Evolutionary conservation across 1,140 invertebrate species (phyloP), one percentile per base, ranked within the genome.

Genomic region (Ips nitidus): DNA sequence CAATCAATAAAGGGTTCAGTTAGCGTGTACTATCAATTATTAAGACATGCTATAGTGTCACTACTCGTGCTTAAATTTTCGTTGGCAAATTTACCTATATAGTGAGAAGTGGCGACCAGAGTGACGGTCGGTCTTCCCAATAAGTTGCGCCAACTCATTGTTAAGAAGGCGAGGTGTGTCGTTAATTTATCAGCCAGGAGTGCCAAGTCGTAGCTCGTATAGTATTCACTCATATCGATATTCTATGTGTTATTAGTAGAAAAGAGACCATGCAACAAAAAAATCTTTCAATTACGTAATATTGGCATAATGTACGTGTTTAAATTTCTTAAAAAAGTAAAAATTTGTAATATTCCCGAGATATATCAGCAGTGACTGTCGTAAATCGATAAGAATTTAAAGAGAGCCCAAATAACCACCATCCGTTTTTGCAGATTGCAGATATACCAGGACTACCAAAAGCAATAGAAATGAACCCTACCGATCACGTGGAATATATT

Each of bases 171-270:
- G 81, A 97, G 84, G 82, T 94, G 93, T 75, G 90, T 90, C 75
- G 88, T 91, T 80, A 95, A 92, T 82, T 90, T 94, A 83, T 92
- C 92, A 76, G 91, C 91, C 75, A 95, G 87, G 78, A 97, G 87
- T 76, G 90, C 90, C 78, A 91, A 89, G 86, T 97, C 94, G 80
- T 92, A 93, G 78, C 92, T 92, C 80, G 91, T 91, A 87, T 97
- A 96, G 87, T 94, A 94, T 81, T 95, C 91, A 81, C 94, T 92
- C 82, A 91, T 89, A 85, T 96, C 94, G 87, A 96, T 90, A 83
- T 94, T 94, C 94, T 96, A 88, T 45, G 63, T 22, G 22, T 22
- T 22, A 22, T 39, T 47, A 66, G 36, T 8, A 42, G 69, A 45
- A 55, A 61, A 37, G 70, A 56, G 57, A 75, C 81, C 75, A 80